Evolutionary conservation across 2,113 vertebrate genomes (phyloP).

Genomic region (Gadus chalcogrammus): DNA sequence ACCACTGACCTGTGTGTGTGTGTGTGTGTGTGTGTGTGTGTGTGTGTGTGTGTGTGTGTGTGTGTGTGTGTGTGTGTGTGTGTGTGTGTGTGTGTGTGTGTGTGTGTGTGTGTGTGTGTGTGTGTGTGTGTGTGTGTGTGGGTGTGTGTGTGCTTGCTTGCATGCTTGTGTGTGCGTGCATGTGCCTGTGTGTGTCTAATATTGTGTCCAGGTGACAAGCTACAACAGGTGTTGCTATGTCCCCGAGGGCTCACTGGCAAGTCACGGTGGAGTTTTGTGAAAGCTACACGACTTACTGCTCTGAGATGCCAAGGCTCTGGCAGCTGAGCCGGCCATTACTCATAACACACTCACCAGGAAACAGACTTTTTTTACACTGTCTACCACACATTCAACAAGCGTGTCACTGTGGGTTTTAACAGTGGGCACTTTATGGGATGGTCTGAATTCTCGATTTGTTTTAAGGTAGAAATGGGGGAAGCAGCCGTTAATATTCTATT

Average conservation of each 20-base stretch:
- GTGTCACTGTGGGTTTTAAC: neutral
- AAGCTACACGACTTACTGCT: conserved; percentile 24
- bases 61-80: conserved; percentile 5
- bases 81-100: conserved; percentile 8
- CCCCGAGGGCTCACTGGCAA: conserved; percentile 19
- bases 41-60: conserved; percentile 7
- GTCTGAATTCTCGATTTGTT: too few relatives aligned
- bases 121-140: conserved; percentile 9
- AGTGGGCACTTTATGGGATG: too few relatives aligned
- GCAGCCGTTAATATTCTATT: too few relatives aligned
- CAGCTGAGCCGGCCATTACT: conserved; percentile 37
- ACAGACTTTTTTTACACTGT: conserved; percentile 10
- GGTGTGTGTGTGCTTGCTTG: conserved; percentile 9
- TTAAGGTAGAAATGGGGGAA: too few relatives aligned
- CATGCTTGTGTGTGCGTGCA: conserved; percentile 1
- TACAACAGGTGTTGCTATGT: conserved; percentile 43
- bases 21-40: neutral
- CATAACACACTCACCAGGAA: conserved; percentile 21
- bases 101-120: neutral
- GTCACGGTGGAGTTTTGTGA: conserved; percentile 14
- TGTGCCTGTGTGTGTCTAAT: conserved; percentile 1
- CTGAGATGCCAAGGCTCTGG: conserved; percentile 30
- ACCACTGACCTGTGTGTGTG: neutral
- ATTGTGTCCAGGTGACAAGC: conserved; percentile 38
- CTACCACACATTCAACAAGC: neutral